These are phyloP conservation scores for Pseudomugil gertrudae DNA, from an alignment of 2,797 vertebrate species.

Conservation along the genomic window DNA sequence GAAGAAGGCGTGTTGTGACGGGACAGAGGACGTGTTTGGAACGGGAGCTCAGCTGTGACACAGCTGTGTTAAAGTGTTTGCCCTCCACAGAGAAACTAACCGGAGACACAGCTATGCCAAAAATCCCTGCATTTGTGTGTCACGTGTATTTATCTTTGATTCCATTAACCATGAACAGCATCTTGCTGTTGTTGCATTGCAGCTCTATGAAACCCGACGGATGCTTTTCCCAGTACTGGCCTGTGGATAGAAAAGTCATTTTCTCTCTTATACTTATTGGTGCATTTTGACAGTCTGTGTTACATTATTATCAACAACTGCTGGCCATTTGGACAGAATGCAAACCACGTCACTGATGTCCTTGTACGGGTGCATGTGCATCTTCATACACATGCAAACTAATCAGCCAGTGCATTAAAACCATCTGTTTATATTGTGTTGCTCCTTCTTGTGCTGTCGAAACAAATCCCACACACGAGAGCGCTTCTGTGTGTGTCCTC, in stretches of 20 bases:
- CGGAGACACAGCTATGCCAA: constrained; percentile 53
- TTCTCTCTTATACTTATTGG: not conserved
- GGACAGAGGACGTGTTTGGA: constrained; percentile 64
- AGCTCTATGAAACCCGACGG: not conserved
- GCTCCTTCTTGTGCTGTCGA: not conserved
- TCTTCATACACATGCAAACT: not conserved
- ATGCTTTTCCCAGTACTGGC: not conserved
- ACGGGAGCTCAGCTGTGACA: constrained; percentile 58
- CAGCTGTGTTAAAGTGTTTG: constrained; percentile 29
- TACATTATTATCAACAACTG: not conserved
- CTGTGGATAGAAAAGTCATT: not conserved
- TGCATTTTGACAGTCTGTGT: not conserved
- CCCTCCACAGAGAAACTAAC: constrained; percentile 43
- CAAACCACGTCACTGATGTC: not conserved
- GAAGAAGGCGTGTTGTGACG: constrained; percentile 69
- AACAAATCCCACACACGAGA: not conserved
- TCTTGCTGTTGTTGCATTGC: not conserved
- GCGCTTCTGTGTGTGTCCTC: not conserved
- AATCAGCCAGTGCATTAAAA: not conserved
- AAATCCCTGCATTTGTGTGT: constrained; percentile 31
- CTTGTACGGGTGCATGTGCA: not conserved
- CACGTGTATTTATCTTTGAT: not conserved
- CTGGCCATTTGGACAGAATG: not conserved
- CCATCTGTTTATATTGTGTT: not conserved
- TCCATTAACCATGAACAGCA: not conserved